Evolutionary conservation across 2,113 vertebrate genomes (phyloP), one percentile per base, ranked within the genome.

Genomic region (Eira barbara): DNA sequence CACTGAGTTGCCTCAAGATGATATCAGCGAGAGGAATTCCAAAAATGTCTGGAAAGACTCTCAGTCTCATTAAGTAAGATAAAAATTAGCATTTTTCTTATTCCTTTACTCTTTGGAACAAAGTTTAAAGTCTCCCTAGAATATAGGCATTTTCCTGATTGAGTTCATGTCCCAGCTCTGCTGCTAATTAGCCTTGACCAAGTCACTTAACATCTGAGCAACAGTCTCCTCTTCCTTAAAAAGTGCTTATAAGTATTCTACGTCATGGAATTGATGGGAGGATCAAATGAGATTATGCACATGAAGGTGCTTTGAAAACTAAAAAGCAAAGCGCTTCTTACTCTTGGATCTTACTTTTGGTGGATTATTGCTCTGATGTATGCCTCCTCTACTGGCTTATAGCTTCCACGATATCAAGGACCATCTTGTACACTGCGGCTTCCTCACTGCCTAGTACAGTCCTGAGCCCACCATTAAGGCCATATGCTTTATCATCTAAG

Each of bases 61-160:
- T 89, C 92, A 97, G 89, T 73, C 82, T 97, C 94, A 97, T 97
- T 94, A 97, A 84, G 89, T 86, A 96, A 95, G 89, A 94, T 89
- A 93, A 95, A 97, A 97, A 92, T 86, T 49, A 90, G 52, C 89
- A 78, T 81, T 93, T 95, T 91, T 73, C 83, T 96, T 86, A 52
- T 91, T 89, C 23, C 45, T 63, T 59, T 25, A 27, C 61, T 91
- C 36, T 95, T 89, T 94, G 89, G 85, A 95, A 95, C 78, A 65
- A 85, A 93, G 52, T 82, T 83, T 55, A 45, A 96, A 69, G 65
- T 85, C 31, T 95, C 84, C 11, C 42, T 92, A 45, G 84, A 97
- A 96, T 45, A 27, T 25, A 84, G 52, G 47, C 82, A 31, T 91
- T 82, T 94, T 94, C 89, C 61, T 94, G 82, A 88, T 52, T 90